Conservation (phyloP, 2,888 invertebrate genomes). For the Noctua fimbriata region DNA sequence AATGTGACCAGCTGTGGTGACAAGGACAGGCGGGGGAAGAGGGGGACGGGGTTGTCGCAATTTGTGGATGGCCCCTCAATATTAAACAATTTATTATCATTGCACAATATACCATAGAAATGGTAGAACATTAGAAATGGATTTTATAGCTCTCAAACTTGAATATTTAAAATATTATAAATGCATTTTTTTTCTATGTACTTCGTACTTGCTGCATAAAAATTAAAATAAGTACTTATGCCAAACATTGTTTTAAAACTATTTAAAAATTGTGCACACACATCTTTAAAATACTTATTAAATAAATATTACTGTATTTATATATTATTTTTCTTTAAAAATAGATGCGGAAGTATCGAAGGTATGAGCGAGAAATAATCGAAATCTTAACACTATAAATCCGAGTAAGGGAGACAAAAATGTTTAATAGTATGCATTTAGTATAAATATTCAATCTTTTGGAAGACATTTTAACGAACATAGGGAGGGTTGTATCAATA, state of each 20-base stretch:
- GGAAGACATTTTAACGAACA: conserved; percentile 13
- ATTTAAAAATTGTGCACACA: not conserved
- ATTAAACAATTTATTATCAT: conserved; percentile 13
- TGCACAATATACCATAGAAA: conserved; percentile 25
- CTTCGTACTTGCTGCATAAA: conserved; percentile 2
- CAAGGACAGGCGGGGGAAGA: too few species aligned
- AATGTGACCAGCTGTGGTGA: too few species aligned
- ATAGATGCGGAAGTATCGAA: not conserved
- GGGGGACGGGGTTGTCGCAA: too few species aligned
- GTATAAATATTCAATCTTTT: not conserved
- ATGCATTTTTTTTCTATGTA: not conserved
- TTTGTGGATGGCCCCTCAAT: too few species aligned
- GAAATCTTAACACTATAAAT: too few species aligned
- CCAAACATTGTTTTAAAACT: conserved; percentile 8
- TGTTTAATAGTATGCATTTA: not conserved
- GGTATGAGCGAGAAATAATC: not conserved
- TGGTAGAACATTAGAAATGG: conserved; percentile 19
- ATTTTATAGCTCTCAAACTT: conserved; percentile 8
- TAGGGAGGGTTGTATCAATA: not conserved
- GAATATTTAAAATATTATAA: not conserved
- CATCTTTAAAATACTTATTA: not conserved
- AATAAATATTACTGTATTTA: not conserved
- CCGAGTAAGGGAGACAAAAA: not conserved
- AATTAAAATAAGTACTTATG: conserved; percentile 30
- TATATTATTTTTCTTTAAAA: conserved; percentile 1